Conservation (phyloP, 2,888 invertebrate species). For the Nycteola revayana region DNA sequence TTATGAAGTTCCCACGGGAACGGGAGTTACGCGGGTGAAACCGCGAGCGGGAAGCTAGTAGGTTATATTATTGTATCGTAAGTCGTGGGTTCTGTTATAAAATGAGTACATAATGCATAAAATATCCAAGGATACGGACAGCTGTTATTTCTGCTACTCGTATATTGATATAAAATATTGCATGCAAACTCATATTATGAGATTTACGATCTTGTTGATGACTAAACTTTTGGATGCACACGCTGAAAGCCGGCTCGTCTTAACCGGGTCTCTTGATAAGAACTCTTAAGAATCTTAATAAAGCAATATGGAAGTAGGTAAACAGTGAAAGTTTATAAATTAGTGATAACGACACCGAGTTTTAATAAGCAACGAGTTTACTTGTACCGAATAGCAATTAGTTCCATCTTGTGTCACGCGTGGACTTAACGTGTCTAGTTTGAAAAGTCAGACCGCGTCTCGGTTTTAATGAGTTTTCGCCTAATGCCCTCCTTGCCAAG, state of each 20-base stretch:
- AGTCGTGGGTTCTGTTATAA: too few species aligned
- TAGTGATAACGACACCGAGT: slow-evolving; percentile 63
- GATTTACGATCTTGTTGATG: too few species aligned
- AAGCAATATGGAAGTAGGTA: slow-evolving; percentile 31
- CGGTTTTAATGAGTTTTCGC: slow-evolving; percentile 80
- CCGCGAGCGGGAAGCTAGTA: too few species aligned
- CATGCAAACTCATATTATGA: too few species aligned
- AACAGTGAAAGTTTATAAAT: slow-evolving; percentile 58
- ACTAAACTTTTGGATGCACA: slow-evolving; percentile 3
- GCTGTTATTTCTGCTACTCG: too few species aligned
- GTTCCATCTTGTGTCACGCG: slow-evolving; percentile 68
- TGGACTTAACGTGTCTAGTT: slow-evolving; percentile 80
- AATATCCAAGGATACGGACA: too few species aligned
- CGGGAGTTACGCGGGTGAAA: too few species aligned
- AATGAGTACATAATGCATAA: too few species aligned
- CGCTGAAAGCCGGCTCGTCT: slow-evolving; percentile 4
- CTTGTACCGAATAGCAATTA: slow-evolving; percentile 73
- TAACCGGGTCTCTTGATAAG: slow-evolving; percentile 12
- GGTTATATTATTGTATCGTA: too few species aligned
- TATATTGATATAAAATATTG: too few species aligned
- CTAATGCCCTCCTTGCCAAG: slow-evolving; percentile 74
- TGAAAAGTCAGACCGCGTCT: slow-evolving; percentile 79
- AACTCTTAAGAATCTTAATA: slow-evolving; percentile 28
- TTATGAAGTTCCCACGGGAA: too few species aligned
- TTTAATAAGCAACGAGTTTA: slow-evolving; percentile 69